Base-by-base conservation (phyloP, 1,140 invertebrate genomes). In the Sminthurides bifidus region DNA sequence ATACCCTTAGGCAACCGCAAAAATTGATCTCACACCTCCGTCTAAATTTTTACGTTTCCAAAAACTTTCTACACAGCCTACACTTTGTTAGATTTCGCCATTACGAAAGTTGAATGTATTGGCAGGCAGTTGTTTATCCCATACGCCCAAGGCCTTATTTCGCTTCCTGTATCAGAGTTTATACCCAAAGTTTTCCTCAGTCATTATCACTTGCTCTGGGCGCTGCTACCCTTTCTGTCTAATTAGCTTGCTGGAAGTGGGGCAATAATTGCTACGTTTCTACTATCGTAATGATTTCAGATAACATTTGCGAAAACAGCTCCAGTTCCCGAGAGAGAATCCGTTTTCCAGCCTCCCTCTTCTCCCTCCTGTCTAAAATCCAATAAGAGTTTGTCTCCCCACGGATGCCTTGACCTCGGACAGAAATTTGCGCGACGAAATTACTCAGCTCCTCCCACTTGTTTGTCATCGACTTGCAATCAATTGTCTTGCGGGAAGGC, bases 301-400 rank as follows among this genome's bases (percentile, higher is more conserved):
- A 56, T 62, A 1, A 61, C 60, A 23, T 58, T 61, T 51, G 45
- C 54, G 0, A 56, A 61, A 45, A 54, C 55, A 15, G 59, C 59
- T 30, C 52, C 59, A 1, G 52, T 60, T 31, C 58, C 58, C 2
- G 29, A 29, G 17, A 5, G 43, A 48, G 26, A 58, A 15, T 0
- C 43, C 24, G 0, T 44, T 6, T 26, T 38, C 19, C 6, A 17
- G 14, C 49, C 31, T 14, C 10, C 45, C 12, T 12, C 23, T 48
- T 8, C 45, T 26, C 6, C 41, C 10, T n/a, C n/a, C n/a, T n/a
- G n/a, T n/a, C n/a, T n/a, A n/a, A n/a, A 8, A 10, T 10, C 41
- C n/a, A 44, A 44, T 23, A 10, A 6, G 23, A 6, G 41, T 17
- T 10, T 6, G 23, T 6, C n/a, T 44, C 23, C 46, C 8, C 6